Base-by-base conservation (phyloP, 2,888 invertebrate genomes). In the Drosophila sordidula region DNA sequence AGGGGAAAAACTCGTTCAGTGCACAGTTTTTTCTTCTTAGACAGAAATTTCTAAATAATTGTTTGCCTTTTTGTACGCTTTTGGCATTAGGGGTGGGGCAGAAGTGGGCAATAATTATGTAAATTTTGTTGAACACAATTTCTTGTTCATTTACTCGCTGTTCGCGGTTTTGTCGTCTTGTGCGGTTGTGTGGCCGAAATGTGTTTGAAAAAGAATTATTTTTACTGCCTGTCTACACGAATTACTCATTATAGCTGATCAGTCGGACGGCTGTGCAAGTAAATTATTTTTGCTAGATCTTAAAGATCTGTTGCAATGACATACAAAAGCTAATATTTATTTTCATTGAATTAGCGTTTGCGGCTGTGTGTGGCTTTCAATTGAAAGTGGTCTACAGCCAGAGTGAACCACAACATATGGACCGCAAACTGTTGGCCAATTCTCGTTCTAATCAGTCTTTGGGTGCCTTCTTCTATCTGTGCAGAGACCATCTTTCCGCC, bases 401-500 rank as follows among this genome's bases (percentile, higher is more conserved):
- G 42, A 70, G 45, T 34, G 41, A 32, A 52, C 56, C 71, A 57
- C 65, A 71, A 39, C 52, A 78, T 9, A 73, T 61, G 46, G 38
- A 29, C 49, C 11, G 12, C 68, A 57, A 57, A 41, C 8, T 34
- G 47, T 52, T 54, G 39, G 3, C 9, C 22, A 49, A 66, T 50
- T 45, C 39, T 26, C 38, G 8, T 36, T 6, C 14, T 70, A 29
- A 54, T 39, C 38, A n/a, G 9, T 42, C 3, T 32, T 11, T 6
- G 42, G 8, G 5, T 55, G 25, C 22, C 9, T 62, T 52, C 39
- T 80, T 54, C 25, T 45, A 8, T 34, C 14, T 25, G 42, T 62
- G 34, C 91, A 96, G 96, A 96, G 92, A 95, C 95, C 29, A 94
- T 96, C 75, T 95, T 96, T 87, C 96, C 96, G 36, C 97, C 97